These are phyloP conservation scores for Timandra comae DNA, from an alignment of 2,888 invertebrate species.

Conservation along the genomic window DNA sequence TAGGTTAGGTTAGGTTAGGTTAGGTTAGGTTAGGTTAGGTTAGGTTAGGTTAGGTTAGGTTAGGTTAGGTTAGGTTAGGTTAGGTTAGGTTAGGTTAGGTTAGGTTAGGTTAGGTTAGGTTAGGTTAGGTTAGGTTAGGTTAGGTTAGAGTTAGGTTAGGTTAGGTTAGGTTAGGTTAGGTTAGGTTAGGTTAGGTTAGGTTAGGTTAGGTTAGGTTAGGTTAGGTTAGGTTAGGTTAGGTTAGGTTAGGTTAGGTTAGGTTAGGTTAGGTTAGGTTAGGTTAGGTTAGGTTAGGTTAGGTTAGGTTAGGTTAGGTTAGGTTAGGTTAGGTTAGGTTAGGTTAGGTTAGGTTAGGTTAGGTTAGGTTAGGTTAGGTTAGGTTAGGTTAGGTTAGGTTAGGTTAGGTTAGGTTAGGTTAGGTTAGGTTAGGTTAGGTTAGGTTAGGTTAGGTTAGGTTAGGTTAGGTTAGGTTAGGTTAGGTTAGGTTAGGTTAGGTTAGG, in stretches of 20 bases:
- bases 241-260: slow-evolving; percentile 20
- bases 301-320: no score
- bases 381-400: no score
- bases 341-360: no score
- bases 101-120: slow-evolving; percentile 19
- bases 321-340: no score
- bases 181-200: slow-evolving; percentile 17
- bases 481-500: no score
- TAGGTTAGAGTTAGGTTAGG: slow-evolving; percentile 20
- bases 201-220: slow-evolving; percentile 17
- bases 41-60: slow-evolving; percentile 25
- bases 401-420: no score
- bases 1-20: slow-evolving; percentile 21
- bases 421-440: no score
- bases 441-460: no score
- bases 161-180: slow-evolving; percentile 17
- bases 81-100: slow-evolving; percentile 23
- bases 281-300: no score
- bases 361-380: no score
- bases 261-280: no score
- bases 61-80: slow-evolving; percentile 25
- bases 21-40: slow-evolving; percentile 21
- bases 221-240: slow-evolving; percentile 17
- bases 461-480: no score
- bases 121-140: slow-evolving; percentile 19